Evolutionary conservation across 2,113 vertebrate genomes (phyloP).

Genomic region (Poecilia latipinna): DNA sequence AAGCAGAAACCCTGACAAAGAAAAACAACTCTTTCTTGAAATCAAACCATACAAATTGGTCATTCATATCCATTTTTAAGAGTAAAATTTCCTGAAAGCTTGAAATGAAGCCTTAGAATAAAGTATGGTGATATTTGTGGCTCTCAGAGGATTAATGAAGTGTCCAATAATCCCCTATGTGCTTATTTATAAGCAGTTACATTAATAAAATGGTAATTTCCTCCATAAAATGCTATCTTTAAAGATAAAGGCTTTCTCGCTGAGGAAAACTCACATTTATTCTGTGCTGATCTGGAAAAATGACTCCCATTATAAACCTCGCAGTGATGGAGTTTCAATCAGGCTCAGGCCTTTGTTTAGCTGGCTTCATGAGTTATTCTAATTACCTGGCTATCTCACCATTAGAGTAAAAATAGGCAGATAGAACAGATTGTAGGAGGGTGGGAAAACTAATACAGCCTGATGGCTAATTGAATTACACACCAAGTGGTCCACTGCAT

Average conservation of each 20-base stretch:
- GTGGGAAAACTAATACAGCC: conserved; percentile 48
- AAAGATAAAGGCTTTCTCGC: conserved; percentile 52
- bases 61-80: conserved; percentile 4
- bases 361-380: conserved; percentile 58
- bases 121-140: conserved; percentile 28
- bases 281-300: conserved; percentile 49
- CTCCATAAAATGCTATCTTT: conserved; percentile 47
- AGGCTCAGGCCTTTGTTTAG: conserved; percentile 57
- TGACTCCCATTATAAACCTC: conserved; percentile 65
- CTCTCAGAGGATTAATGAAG: conserved; percentile 39
- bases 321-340: conserved; percentile 46
- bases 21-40: not conserved
- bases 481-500: conserved; percentile 6
- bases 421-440: conserved; percentile 48
- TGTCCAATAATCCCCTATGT: conserved; percentile 31
- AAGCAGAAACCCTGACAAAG: not conserved
- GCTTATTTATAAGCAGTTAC: conserved; percentile 48
- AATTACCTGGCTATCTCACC: conserved; percentile 58
- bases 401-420: conserved; percentile 40
- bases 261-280: conserved; percentile 44
- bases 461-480: conserved; percentile 57
- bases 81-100: not conserved
- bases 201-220: conserved; percentile 23
- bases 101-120: conserved; percentile 41
- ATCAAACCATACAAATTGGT: conserved; percentile 16